Conservation (phyloP, 2,888 invertebrate genomes). For the Nymphalis c-album region DNA sequence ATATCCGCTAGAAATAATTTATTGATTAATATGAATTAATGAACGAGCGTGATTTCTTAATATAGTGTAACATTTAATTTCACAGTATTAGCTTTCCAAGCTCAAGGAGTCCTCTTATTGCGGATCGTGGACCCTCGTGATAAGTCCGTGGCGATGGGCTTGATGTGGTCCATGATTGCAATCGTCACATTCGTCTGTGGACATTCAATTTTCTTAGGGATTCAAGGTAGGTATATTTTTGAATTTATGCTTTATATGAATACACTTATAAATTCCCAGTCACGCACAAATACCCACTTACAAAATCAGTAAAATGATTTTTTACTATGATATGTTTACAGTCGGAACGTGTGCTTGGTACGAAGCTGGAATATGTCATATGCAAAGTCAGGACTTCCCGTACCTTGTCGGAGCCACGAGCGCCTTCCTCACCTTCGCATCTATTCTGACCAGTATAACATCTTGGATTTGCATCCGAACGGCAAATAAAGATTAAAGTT, state of each 20-base stretch:
- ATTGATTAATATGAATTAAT: no score
- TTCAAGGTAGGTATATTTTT: conserved; percentile 21
- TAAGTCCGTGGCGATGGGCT: conserved; percentile 42
- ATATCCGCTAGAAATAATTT: no score
- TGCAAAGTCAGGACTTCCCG: conserved; percentile 34
- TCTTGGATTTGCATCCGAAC: conserved; percentile 33
- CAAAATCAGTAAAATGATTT: no score
- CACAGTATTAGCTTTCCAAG: conserved; percentile 45
- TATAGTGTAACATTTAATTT: neutral
- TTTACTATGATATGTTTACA: conserved; percentile 14
- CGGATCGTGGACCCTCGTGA: conserved; percentile 43
- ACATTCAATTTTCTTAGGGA: conserved; percentile 12
- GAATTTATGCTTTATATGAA: neutral
- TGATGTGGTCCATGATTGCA: conserved; percentile 39
- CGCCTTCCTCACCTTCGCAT: conserved; percentile 29
- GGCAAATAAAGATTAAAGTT: conserved; percentile 7
- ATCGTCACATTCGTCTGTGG: conserved; percentile 41
- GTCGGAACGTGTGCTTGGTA: conserved; percentile 41
- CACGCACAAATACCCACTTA: neutral
- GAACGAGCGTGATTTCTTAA: neutral
- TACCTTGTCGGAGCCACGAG: conserved; percentile 33
- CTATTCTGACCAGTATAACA: conserved; percentile 38
- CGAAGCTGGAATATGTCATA: conserved; percentile 38
- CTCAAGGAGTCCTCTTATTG: conserved; percentile 41
- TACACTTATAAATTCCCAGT: no score